Evolutionary conservation across 2,888 invertebrate species (phyloP).

Genomic region (Deroplatys truncata): DNA sequence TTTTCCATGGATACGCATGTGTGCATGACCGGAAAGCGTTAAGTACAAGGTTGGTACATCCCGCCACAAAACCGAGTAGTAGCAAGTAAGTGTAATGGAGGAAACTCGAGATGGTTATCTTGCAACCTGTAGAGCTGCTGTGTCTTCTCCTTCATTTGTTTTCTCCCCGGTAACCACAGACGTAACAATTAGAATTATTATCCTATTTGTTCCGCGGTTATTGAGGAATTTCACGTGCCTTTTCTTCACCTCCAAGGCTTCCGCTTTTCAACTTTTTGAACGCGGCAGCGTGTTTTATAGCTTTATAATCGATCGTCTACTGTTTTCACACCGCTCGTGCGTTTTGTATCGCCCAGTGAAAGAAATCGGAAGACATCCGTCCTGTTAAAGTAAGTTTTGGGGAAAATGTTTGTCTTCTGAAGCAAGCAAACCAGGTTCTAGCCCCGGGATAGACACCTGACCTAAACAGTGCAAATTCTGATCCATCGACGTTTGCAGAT

Average conservation of each 20-base stretch:
- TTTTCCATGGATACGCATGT: slow-evolving; percentile 8
- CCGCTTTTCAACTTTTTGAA: background rate
- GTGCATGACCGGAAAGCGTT: slow-evolving; percentile 16
- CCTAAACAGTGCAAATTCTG: no score
- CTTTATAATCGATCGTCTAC: background rate
- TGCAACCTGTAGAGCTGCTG: background rate
- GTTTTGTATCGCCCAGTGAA: background rate
- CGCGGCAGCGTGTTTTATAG: background rate
- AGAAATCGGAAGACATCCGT: background rate
- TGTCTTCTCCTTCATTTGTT: background rate
- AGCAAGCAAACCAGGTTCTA: no score
- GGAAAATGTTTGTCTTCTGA: background rate
- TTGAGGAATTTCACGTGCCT: background rate
- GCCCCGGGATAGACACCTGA: no score
- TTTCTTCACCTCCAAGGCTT: background rate
- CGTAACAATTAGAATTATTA: background rate
- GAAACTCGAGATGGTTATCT: background rate
- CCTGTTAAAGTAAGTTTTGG: background rate
- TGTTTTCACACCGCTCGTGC: background rate
- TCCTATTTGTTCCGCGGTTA: background rate
- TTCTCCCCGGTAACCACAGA: background rate
- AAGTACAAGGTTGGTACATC: slow-evolving; percentile 2
- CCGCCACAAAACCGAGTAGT: background rate
- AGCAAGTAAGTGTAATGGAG: background rate
- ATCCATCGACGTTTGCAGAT: no score